A percentile compares a stretch with the other conserved stretches of the same genome.
These are phyloP conservation scores for Nicator chloris DNA, from an alignment of 2,113 vertebrate genomes.

Conservation along the genomic window DNA sequence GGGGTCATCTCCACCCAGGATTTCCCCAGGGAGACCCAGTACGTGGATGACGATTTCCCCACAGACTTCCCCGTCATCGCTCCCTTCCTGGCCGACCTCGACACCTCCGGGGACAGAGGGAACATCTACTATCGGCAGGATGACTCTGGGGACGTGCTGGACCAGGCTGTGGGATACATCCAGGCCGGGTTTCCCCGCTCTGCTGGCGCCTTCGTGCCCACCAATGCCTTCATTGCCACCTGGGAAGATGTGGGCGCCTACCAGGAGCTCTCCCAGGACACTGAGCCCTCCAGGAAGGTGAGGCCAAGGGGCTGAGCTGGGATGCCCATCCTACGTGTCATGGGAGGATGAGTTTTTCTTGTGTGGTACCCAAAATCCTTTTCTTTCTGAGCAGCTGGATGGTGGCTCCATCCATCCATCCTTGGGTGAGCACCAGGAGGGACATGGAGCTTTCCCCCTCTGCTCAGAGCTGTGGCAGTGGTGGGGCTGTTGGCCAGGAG, in stretches of 20 bases:
- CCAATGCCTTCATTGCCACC: constrained; percentile 81
- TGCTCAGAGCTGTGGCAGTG: not conserved
- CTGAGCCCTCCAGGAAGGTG: constrained; percentile 77
- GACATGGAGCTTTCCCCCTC: not conserved
- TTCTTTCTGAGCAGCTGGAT: not conserved
- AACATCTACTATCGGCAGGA: constrained; percentile 88
- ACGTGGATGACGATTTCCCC: constrained; percentile 94
- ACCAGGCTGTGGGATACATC: constrained; percentile 74
- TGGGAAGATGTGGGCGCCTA: constrained; percentile 91
- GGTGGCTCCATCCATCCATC: not conserved
- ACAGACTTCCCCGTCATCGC: constrained; percentile 93
- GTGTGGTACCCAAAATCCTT: not conserved
- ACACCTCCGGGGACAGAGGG: constrained; percentile 85
- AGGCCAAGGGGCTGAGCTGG: not conserved
- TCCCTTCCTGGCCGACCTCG: constrained; percentile 92
- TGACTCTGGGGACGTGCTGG: constrained; percentile 71
- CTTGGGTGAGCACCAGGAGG: not conserved
- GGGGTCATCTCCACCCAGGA: constrained; percentile 94
- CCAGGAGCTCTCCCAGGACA: constrained; percentile 71
- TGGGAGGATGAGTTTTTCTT: not conserved
- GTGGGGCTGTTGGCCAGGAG: not conserved
- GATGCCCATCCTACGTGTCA: fast-evolving
- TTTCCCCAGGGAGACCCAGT: constrained; percentile 95
- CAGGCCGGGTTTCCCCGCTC: constrained; percentile 79
- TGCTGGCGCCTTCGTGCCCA: constrained; percentile 74